Percentiles rank a stretch among this genome's conserved stretches.
phyloP scores from a whole-genome alignment of 2,797 vertebrate genomes.

The Pangasius macronema region DNA sequence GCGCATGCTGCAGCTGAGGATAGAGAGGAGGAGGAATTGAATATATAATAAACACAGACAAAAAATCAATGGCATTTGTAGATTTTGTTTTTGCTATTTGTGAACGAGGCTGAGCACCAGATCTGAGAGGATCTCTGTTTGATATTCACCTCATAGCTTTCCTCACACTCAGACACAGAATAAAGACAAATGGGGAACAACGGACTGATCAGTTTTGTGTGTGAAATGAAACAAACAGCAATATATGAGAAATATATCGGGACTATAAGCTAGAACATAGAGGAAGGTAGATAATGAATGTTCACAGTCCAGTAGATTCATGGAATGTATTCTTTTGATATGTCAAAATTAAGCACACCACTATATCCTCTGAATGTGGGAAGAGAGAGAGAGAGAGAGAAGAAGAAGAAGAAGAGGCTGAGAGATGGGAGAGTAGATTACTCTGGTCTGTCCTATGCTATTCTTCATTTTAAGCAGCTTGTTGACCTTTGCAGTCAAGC shows the following conservation, averaged over 20 bases:
- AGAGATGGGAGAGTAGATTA: conserved; percentile 67
- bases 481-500: conserved; percentile 77
- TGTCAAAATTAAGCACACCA: conserved; percentile 59
- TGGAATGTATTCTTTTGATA: conserved; percentile 59
- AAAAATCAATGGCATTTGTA: conserved; percentile 59
- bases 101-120: conserved; percentile 43
- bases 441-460: conserved; percentile 60
- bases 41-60: conserved; percentile 46
- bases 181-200: conserved; percentile 28
- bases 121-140: conserved; percentile 55
- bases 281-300: conserved; percentile 54
- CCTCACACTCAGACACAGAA: conserved; percentile 29
- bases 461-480: conserved; percentile 80
- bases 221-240: conserved; percentile 36
- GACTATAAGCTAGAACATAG: conserved; percentile 34
- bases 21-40: conserved; percentile 7
- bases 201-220: conserved; percentile 32
- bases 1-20: background rate
- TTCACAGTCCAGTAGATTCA: conserved; percentile 58
- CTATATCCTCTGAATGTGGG: conserved; percentile 54
- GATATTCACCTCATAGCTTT: conserved; percentile 63
- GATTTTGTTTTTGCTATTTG: conserved; percentile 54
- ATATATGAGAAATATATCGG: conserved; percentile 30
- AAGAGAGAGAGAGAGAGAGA: background rate
- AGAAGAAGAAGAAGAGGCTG: conserved; percentile 45